Evolutionary conservation across 2,113 vertebrate species (phyloP).

Genomic region (Hippoglossus stenolepis): DNA sequence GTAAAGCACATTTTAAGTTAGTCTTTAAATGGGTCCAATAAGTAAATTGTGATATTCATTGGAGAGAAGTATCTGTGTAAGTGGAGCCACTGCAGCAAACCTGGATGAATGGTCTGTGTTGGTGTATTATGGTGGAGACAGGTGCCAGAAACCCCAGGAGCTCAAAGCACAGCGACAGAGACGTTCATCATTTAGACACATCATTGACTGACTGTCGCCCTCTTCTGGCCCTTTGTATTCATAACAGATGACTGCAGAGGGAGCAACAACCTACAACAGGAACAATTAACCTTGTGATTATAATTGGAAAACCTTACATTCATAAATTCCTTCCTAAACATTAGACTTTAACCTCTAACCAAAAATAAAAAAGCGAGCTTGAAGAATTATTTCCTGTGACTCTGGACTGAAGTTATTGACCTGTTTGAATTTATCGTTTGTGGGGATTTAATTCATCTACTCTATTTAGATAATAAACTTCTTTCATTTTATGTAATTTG

Average conservation of each 20-base stretch:
- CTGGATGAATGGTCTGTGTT: background rate
- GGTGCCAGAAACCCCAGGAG: conserved; percentile 14
- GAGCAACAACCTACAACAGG: background rate
- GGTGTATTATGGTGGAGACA: conserved; percentile 14
- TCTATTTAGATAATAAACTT: no score
- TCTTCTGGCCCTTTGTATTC: conserved; percentile 35
- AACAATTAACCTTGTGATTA: background rate
- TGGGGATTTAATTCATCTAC: no score
- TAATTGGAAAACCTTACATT: no score
- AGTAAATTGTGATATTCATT: no score
- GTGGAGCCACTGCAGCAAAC: background rate
- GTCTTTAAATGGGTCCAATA: no score
- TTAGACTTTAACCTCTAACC: no score
- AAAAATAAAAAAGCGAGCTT: no score
- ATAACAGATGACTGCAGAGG: background rate
- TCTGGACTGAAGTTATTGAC: no score
- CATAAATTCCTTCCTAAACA: no score
- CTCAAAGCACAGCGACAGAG: background rate
- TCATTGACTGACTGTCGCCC: conserved; percentile 42
- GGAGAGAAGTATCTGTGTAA: background rate
- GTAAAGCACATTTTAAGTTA: background rate
- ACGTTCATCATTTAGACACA: background rate
- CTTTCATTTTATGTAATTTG: no score
- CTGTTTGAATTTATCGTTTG: no score
- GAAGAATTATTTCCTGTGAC: no score